Evolutionary conservation across 2,888 invertebrate genomes (phyloP).

Genomic region (Apotomis capreana): DNA sequence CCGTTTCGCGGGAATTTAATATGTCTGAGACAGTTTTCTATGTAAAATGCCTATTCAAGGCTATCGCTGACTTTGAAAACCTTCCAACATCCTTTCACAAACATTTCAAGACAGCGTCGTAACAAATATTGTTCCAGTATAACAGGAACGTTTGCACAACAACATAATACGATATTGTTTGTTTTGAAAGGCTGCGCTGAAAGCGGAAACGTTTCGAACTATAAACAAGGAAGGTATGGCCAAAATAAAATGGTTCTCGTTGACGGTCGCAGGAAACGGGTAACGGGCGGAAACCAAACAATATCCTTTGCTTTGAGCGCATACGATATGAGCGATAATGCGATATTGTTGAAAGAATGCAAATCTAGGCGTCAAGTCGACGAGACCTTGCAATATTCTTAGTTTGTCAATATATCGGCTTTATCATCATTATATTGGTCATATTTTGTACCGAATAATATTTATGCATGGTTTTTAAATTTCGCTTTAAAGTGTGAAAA

Average conservation of each 20-base stretch:
- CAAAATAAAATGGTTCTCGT: slow-evolving; percentile 26
- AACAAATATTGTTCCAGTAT: slow-evolving; percentile 8
- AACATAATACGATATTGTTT: slow-evolving; percentile 31
- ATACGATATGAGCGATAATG: not conserved
- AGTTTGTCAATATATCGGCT: too few relatives aligned
- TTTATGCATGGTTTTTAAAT: too few relatives aligned
- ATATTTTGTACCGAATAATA: too few relatives aligned
- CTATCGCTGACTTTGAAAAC: not conserved
- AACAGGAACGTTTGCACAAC: slow-evolving; percentile 3
- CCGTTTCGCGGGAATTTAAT: too few relatives aligned
- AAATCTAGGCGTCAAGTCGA: too few relatives aligned
- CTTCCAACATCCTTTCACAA: not conserved
- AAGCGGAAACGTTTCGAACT: slow-evolving; percentile 27
- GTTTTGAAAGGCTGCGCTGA: slow-evolving; percentile 26
- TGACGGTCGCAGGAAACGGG: slow-evolving; percentile 20
- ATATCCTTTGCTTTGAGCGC: slow-evolving; percentile 4
- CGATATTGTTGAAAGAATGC: not conserved
- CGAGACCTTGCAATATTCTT: too few relatives aligned
- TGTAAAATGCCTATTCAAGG: not conserved
- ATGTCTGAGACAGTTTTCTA: too few relatives aligned
- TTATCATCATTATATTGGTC: too few relatives aligned
- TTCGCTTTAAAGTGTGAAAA: too few relatives aligned
- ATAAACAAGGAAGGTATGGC: slow-evolving; percentile 31
- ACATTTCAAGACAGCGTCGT: not conserved
- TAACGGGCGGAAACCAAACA: slow-evolving; percentile 22